Evolutionary conservation across 2,113 vertebrate genomes (phyloP).

Genomic region (Orthochromis malagaraziensis): DNA sequence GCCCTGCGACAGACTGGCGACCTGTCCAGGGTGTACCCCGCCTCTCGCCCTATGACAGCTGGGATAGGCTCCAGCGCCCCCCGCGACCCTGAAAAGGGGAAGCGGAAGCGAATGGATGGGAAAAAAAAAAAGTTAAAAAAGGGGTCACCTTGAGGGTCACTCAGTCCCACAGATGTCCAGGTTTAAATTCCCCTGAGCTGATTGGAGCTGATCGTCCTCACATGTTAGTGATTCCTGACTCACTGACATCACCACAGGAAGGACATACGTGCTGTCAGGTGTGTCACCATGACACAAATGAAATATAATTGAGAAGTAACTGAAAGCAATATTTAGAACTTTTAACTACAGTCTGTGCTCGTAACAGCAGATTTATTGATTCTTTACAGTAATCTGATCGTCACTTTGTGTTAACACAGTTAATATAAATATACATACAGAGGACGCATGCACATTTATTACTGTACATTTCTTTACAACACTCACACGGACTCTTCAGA

Average conservation of each 20-base stretch:
- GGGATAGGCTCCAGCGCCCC: background rate
- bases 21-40: accelerated
- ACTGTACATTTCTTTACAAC: background rate
- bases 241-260: background rate
- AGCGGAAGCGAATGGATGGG: background rate
- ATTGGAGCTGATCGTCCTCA: background rate
- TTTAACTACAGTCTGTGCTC: background rate
- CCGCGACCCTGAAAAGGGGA: background rate
- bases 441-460: background rate
- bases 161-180: background rate
- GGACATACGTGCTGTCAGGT: background rate
- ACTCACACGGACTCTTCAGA: background rate
- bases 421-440: background rate
- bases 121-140: accelerated
- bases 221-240: background rate
- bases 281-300: background rate
- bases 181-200: background rate
- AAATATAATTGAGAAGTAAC: background rate
- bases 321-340: background rate
- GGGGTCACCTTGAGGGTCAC: background rate
- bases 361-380: background rate
- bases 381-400: background rate
- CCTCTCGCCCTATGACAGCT: background rate
- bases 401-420: background rate
- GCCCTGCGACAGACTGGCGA: background rate